Evolutionary conservation across 2,113 vertebrate species (phyloP).

Genomic region (Pristiophorus japonicus): DNA sequence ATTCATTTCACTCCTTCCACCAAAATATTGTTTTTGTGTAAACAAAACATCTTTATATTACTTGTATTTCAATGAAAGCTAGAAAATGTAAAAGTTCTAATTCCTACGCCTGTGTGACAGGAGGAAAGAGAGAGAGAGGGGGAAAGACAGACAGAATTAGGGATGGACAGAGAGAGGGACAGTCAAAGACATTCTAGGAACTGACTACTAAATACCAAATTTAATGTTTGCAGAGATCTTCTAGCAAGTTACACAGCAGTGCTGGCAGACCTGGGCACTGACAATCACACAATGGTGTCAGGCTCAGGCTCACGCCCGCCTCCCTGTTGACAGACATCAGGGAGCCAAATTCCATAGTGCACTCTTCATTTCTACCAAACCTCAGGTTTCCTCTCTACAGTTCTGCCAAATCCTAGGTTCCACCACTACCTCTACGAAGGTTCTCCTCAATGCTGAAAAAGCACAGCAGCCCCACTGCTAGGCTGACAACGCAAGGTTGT

Average conservation of each 20-base stretch:
- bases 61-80: neutral
- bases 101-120: neutral
- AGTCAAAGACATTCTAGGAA: too few relatives aligned
- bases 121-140: neutral
- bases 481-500: too few relatives aligned
- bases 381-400: too few relatives aligned
- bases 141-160: neutral
- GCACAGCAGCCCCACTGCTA: too few relatives aligned
- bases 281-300: neutral
- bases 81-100: neutral
- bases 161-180: neutral
- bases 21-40: neutral
- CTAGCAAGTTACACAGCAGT: neutral
- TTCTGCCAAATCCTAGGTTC: too few relatives aligned
- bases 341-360: neutral
- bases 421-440: too few relatives aligned
- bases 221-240: neutral
- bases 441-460: too few relatives aligned
- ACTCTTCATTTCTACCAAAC: too few relatives aligned
- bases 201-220: neutral
- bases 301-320: too few relatives aligned
- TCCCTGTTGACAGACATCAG: neutral
- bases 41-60: neutral
- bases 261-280: neutral
- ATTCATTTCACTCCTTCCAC: neutral